Base-by-base conservation (phyloP, 2,113 vertebrate genomes). In the pig (Sus scrofa) region DNA sequence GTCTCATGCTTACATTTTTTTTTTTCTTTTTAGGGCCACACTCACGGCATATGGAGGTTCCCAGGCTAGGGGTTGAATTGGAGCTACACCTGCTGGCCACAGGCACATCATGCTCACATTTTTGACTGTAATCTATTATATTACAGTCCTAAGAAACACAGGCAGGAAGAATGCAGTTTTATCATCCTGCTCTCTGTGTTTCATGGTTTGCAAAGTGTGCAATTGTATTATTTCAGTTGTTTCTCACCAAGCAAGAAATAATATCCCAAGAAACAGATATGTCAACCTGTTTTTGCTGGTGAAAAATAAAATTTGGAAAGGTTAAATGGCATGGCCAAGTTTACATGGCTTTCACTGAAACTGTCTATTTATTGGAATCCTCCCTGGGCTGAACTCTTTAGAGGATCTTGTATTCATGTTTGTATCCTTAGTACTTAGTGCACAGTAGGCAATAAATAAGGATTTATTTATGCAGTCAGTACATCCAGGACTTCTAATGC, bases 241-340 rank as follows among this genome's bases (percentile, higher is more conserved):
- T 95, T 95, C 30, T 78, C 10, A 32, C 4, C 75, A 9, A 86
- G 24, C 50, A 89, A 89, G 73, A 96, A 95, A 62, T n/a, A 92
- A 82, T 7, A 1, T 3, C 79, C 82, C 50, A 70, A 56, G 18
- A 79, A 87, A 70, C 22, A 75, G 34, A 62, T 16, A 60, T 37
- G 27, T 2, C 14, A 50, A 22, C 6, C 4, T 3, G 3, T 65
- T 85, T 83, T 58, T 89, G 12, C 26, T 63, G 7, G 26, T 77
- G 30, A 81, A 77, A 62, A 87, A 73, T 20, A 82, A 52, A 83
- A 6, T 88, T 56, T 88, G 14, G 39, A 86, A 90, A 81, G 18
- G 26, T 73, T 68, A 77, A 84, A 86, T n/a, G 86, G 63, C 24
- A 34, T 60, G 30, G 9, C 39, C 52, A 73, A 7, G 52, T 74